Evolutionary conservation across 2,888 invertebrate genomes (phyloP), one percentile per base, ranked within the genome.

Genomic region (Cephus nigrinus): DNA sequence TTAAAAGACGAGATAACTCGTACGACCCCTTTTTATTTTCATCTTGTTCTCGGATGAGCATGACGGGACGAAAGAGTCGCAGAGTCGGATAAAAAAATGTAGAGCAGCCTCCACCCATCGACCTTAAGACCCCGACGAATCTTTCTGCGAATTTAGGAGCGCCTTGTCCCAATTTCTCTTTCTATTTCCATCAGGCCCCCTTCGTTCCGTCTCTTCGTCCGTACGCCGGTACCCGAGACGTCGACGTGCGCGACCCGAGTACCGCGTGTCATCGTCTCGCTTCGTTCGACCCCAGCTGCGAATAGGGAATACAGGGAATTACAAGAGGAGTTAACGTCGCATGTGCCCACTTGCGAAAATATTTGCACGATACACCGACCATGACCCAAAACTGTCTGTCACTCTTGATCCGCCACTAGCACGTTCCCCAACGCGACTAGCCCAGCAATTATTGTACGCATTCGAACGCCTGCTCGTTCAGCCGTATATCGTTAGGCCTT

Each of bases 311-410:
- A 55, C 23, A 23, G 55, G 55, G 23, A 55, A 55, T 9, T 9
- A 55, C 55, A 55, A 55, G 23, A 55, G 9, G 23, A 55, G 55
- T 23, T 55, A 55, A 55, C 55, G 23, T 55, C 55, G 55, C 55
- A 23, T 23, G 9, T 23, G 55, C 9, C 9, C 55, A 80, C 78
- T 80, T 76, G 80, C 83, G 78, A 86, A 83, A 86, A 84, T 82
- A 80, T 82, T 84, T 73, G 74, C 80, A 76, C 78, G 79, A 75
- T 75, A 75, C 74, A 69, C 72, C 79, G 85, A 82, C 83, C 86
- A 73, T 85, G 85, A 85, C 86, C 85, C 34, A 83, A 84, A 84
- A 86, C 79, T 82, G 86, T 83, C 83, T 31, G 78, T 86, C 82
- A 79, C 73, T 75, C 75, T 75, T 36, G 79, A 73, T 71, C 69